A percentile compares a stretch with the other conserved stretches of the same genome.
Evolutionary conservation across 2,888 invertebrate species (phyloP).

Genomic region (Maniola hyperantus): DNA sequence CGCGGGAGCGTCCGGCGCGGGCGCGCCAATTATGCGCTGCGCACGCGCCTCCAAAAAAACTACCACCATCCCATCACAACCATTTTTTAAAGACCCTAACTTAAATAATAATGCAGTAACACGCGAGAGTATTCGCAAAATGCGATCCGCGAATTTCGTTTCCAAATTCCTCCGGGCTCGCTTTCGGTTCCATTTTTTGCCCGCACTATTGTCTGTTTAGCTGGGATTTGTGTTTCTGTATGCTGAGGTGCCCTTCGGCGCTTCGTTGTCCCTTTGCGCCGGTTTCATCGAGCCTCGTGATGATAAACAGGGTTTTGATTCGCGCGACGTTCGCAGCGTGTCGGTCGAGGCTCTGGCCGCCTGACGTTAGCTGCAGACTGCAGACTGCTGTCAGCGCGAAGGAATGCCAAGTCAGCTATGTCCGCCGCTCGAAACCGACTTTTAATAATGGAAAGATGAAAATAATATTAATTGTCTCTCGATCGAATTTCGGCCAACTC

Average conservation of each 20-base stretch:
- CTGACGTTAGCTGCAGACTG: conserved; percentile 36
- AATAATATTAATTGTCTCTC: too few relatives aligned
- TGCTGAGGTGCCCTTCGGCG: conserved; percentile 53
- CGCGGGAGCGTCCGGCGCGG: conserved; percentile 62
- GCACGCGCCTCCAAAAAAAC: conserved; percentile 80
- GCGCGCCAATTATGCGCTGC: conserved; percentile 74
- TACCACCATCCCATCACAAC: conserved; percentile 64
- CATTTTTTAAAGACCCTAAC: conserved; percentile 73
- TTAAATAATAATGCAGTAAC: conserved; percentile 83
- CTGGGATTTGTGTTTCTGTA: conserved; percentile 62
- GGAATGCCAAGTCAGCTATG: conserved; percentile 65
- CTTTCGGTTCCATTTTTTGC: conserved; percentile 65
- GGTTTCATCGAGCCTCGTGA: conserved; percentile 36
- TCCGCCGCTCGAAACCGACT: conserved; percentile 45
- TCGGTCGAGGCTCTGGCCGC: too few relatives aligned
- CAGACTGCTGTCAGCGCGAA: conserved; percentile 55
- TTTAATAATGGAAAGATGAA: too few relatives aligned
- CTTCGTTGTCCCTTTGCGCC: conserved; percentile 41
- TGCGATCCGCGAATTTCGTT: conserved; percentile 80
- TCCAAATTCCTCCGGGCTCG: conserved; percentile 70
- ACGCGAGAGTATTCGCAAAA: conserved; percentile 81
- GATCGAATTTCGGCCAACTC: too few relatives aligned
- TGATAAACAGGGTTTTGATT: conserved; percentile 57
- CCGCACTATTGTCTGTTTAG: conserved; percentile 71
- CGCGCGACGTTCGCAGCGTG: too few relatives aligned